Base-by-base conservation (phyloP, 1,140 invertebrate genomes). In the Ectropis grisescens region DNA sequence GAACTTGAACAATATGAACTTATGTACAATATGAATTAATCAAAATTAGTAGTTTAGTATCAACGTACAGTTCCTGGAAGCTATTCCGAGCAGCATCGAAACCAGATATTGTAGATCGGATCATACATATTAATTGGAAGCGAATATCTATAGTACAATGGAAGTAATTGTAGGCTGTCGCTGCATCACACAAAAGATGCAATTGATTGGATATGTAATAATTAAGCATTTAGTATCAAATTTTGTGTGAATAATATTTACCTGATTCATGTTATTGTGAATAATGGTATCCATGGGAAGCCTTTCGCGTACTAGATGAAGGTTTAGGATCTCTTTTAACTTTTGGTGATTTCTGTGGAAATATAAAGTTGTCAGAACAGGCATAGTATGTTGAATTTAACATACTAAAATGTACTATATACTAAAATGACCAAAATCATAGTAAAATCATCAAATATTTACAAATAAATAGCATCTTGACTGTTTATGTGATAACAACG, bases 231-330 rank as follows among this genome's bases (percentile, higher is more conserved):
- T n/a, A n/a, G n/a, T n/a, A n/a, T n/a, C n/a, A n/a, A n/a, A n/a
- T n/a, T n/a, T n/a, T n/a, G n/a, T n/a, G n/a, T 19, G 16, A 4
- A 19, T 4, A 19, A 29, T 37, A 46, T 49, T 61, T 56, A 93
- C 91, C 85, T 90, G 86, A 45, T 86, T 87, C 38, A 85, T 75
- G 54, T 88, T 91, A 46, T 88, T 88, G 29, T 89, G 81, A 13
- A 87, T 85, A 37, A 95, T 93, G 24, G 87, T 86, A 24, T 94
- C 91, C 24, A 93, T 76, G 2, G 91, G 89, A 19, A 96, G 78
- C 41, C 87, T 84, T 35, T 91, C 86, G 38, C 85, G 85, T 10
- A 89, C 89, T 28, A 94, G 88, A 70, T 96, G 94, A 46, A 96
- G 85, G 45, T 91, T 89, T 9, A 96, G 69, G 43, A 96, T 90